These are phyloP conservation scores for Dioctria rufipes DNA, from an alignment of 2,888 invertebrate genomes.

Conservation along the genomic window DNA sequence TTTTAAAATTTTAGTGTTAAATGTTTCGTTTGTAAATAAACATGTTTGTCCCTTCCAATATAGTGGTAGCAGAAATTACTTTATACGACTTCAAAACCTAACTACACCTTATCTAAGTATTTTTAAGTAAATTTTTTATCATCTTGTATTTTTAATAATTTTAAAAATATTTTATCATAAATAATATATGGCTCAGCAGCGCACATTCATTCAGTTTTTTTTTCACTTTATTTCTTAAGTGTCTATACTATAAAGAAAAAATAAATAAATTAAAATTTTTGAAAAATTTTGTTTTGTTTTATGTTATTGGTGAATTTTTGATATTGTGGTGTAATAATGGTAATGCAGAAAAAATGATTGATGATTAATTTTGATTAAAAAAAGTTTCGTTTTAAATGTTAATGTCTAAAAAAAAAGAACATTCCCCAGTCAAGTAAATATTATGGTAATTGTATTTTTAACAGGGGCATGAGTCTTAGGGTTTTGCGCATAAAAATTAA, in stretches of 20 bases:
- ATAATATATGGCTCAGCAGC: neutral
- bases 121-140: slow-evolving; percentile 9
- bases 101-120: slow-evolving; percentile 31
- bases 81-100: slow-evolving; percentile 43
- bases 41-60: neutral
- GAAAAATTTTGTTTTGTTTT: no score
- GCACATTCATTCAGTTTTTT: no score
- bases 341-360: no score
- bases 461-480: no score
- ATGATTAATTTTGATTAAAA: no score
- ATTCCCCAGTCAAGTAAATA: no score
- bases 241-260: neutral
- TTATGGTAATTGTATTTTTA: no score
- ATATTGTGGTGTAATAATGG: neutral
- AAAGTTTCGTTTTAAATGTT: no score
- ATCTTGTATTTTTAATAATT: neutral
- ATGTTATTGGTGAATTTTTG: neutral
- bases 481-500: no score
- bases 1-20: slow-evolving; percentile 5
- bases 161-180: neutral
- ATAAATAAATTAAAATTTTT: no score
- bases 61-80: neutral
- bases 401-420: no score
- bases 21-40: no score
- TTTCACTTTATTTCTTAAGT: neutral